Percentiles rank a stretch among this genome's conserved stretches.
These are phyloP conservation scores for Camponotus floridanus DNA, from an alignment of 1,140 invertebrate species.

Conservation along the genomic window DNA sequence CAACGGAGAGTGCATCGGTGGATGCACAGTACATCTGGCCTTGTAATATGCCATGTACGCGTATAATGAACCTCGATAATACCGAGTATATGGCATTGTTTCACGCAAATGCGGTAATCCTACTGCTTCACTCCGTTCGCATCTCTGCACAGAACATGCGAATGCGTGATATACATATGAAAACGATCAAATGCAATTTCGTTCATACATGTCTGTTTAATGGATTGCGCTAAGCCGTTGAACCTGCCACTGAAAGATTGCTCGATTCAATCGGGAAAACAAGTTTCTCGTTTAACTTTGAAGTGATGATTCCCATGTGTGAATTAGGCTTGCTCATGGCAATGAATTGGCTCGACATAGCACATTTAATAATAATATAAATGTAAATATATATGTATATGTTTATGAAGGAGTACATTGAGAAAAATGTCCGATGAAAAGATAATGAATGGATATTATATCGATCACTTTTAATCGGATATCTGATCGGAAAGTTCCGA, in stretches of 20 bases:
- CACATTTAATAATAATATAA: constrained; percentile 17
- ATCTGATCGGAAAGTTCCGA: too few species aligned
- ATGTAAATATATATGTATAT: background rate
- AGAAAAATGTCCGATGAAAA: too few species aligned
- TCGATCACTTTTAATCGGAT: too few species aligned
- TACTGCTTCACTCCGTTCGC: background rate
- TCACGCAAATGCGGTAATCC: constrained; percentile 22
- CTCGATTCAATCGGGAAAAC: background rate
- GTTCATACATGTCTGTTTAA: constrained; percentile 29
- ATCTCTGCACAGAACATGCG: background rate
- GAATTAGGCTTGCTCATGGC: constrained; percentile 2
- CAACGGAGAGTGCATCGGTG: background rate
- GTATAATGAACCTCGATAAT: constrained; percentile 37
- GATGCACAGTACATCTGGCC: background rate
- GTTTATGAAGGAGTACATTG: background rate
- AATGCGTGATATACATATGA: background rate
- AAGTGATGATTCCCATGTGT: background rate
- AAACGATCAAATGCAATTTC: constrained; percentile 57
- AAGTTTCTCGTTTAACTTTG: constrained; percentile 16
- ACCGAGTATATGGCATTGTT: constrained; percentile 7
- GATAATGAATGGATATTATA: too few species aligned
- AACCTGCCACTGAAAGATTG: constrained; percentile 8
- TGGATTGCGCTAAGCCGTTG: constrained; percentile 49
- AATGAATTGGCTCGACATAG: background rate
- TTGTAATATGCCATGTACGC: constrained; percentile 4